Percentiles rank a stretch among this genome's conserved stretches.
These are phyloP conservation scores for Ormyrus rosae DNA, from an alignment of 2,888 invertebrate genomes.

Conservation along the genomic window DNA sequence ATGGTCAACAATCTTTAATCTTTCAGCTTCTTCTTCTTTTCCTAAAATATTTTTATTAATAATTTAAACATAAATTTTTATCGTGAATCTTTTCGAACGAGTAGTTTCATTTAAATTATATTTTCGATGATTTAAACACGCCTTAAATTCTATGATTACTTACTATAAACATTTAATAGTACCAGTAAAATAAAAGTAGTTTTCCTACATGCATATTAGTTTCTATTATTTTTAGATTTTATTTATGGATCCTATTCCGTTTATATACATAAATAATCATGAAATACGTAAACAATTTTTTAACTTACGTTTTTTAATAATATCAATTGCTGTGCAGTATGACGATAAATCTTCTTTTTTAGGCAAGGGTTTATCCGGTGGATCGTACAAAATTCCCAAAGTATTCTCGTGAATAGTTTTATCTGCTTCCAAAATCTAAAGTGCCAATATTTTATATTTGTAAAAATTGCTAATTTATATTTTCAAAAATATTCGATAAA, in stretches of 20 bases:
- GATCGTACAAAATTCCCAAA: conserved; percentile 79
- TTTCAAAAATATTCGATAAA: neutral
- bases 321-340: conserved; percentile 69
- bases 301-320: conserved; percentile 64
- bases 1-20: conserved; percentile 59
- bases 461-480: neutral
- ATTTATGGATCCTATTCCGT: too few species aligned
- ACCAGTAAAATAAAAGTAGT: too few species aligned
- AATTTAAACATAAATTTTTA: too few species aligned
- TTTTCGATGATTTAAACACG: too few species aligned
- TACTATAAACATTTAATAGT: too few species aligned
- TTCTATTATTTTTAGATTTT: too few species aligned
- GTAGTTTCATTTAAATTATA: too few species aligned
- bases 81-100: too few species aligned
- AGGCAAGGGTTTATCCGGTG: conserved; percentile 74
- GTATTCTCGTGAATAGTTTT: conserved; percentile 81
- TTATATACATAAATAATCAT: too few species aligned
- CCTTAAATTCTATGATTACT: too few species aligned
- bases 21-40: conserved; percentile 61
- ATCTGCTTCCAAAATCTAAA: conserved; percentile 79
- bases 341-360: conserved; percentile 76
- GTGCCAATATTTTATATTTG: neutral
- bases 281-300: neutral
- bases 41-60: conserved; percentile 58
- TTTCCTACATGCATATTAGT: too few species aligned